Evolutionary conservation across 2,113 vertebrate species (phyloP).

Genomic region (Pontoporia blainvillei): DNA sequence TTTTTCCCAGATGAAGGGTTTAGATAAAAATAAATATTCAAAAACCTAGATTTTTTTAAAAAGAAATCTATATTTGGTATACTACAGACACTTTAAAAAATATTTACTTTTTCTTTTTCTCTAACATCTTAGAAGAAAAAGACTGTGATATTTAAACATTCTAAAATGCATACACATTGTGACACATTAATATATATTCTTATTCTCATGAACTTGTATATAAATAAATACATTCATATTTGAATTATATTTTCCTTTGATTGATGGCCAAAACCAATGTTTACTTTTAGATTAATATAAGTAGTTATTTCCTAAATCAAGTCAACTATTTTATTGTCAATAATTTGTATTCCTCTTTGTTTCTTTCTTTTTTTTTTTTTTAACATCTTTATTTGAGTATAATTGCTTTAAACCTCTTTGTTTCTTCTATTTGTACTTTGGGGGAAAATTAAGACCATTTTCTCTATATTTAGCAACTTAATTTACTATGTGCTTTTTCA

Average conservation of each 20-base stretch:
- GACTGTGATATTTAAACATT: not conserved
- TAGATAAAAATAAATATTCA: not conserved
- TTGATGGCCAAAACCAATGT: not conserved
- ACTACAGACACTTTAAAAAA: not conserved
- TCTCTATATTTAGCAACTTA: not conserved
- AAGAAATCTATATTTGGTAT: not conserved
- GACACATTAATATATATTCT: not conserved
- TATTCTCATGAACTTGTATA: not conserved
- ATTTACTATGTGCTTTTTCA: not conserved
- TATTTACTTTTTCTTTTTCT: not conserved
- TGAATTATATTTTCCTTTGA: not conserved
- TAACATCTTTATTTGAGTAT: too few species aligned
- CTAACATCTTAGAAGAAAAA: not conserved
- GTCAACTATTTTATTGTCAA: not conserved
- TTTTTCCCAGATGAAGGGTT: not conserved
- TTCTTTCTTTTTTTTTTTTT: too few species aligned
- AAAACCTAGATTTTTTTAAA: not conserved
- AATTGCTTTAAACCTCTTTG: too few species aligned
- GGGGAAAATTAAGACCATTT: not conserved
- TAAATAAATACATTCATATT: not conserved
- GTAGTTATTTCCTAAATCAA: not conserved
- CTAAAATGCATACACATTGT: not conserved
- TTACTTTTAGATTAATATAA: not conserved
- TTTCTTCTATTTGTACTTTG: not conserved
- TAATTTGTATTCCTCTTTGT: not conserved